phyloP scores from a whole-genome alignment of 2,797 vertebrate species.

The Tokudaia tokunoshimensis region DNA sequence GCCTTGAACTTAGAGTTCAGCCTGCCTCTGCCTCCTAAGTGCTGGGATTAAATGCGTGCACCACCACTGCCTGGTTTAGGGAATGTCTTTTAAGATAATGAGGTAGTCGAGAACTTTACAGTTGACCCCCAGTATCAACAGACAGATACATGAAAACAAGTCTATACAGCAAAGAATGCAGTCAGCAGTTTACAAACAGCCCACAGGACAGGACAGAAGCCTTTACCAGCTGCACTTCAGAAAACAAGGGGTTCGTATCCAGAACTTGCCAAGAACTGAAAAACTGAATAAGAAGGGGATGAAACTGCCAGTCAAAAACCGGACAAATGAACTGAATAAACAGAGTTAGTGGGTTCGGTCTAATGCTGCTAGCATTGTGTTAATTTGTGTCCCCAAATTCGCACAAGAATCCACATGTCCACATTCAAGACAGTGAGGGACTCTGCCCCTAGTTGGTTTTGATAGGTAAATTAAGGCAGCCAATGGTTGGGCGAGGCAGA shows the following conservation, averaged over 20 bases:
- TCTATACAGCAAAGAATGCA: neutral
- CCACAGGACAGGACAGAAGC: neutral
- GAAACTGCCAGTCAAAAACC: neutral
- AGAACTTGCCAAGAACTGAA: neutral
- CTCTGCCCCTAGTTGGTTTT: neutral
- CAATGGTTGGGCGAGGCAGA: neutral
- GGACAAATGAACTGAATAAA: neutral
- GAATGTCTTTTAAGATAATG: neutral
- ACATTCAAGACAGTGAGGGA: neutral
- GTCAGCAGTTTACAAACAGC: neutral
- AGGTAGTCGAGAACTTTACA: neutral
- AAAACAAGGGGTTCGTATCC: neutral
- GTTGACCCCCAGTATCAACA: too few relatives aligned
- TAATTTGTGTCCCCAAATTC: neutral
- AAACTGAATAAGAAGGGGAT: neutral
- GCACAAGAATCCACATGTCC: neutral
- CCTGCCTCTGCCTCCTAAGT: neutral
- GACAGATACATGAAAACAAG: neutral
- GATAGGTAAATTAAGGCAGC: neutral
- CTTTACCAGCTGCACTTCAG: neutral
- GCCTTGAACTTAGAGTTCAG: neutral
- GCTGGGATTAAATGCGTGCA: neutral
- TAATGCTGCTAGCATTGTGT: neutral
- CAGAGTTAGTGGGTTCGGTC: too few relatives aligned
- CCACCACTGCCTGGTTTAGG: neutral